Percentiles rank a stretch among this genome's conserved stretches.
These are phyloP conservation scores for Acridotheres tristis DNA, from an alignment of 2,797 vertebrate genomes.

Conservation along the genomic window DNA sequence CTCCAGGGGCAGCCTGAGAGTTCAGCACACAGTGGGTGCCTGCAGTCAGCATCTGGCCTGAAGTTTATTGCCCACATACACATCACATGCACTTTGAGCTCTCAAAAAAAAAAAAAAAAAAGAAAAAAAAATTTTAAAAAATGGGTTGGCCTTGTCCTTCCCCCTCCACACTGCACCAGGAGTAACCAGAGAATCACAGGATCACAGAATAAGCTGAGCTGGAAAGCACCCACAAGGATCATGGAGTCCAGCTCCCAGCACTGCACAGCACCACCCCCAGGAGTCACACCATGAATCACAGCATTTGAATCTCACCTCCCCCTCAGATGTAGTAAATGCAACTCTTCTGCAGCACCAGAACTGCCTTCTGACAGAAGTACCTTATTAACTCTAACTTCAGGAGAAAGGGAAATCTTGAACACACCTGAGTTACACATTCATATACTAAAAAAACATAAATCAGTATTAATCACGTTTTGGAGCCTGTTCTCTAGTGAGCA, in stretches of 20 bases:
- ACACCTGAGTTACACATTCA: neutral
- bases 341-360: neutral
- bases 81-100: neutral
- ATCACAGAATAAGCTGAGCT: neutral
- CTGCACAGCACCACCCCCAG: neutral
- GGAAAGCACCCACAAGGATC: neutral
- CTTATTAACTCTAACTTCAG: neutral
- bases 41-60: neutral
- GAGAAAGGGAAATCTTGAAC: neutral
- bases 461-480: neutral
- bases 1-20: neutral
- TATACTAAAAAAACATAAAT: neutral
- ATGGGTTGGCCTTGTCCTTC: neutral
- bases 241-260: neutral
- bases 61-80: neutral
- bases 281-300: neutral
- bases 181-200: neutral
- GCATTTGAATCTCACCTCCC: neutral
- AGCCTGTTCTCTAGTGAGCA: neutral
- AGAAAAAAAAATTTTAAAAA: neutral
- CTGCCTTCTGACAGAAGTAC: neutral
- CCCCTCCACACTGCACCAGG: neutral
- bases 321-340: slow-evolving; percentile 4
- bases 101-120: neutral
- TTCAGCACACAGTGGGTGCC: neutral